Base-by-base conservation (phyloP, 1,140 invertebrate genomes). In the Calosoma granatense region DNA sequence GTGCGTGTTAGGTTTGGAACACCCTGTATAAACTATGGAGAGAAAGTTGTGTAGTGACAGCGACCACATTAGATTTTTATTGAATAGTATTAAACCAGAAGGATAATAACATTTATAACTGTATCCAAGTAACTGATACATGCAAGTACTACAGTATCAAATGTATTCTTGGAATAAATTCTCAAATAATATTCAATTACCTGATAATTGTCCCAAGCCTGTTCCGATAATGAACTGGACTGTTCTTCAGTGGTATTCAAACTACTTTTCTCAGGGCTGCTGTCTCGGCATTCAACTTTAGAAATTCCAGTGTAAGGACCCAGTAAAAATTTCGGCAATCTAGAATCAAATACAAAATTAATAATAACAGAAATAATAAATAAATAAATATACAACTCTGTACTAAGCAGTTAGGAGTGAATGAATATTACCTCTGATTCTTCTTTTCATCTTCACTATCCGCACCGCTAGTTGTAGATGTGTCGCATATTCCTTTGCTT, bases 201-300 rank as follows among this genome's bases (percentile, higher is more conserved):
- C 76, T 87, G 85, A 74, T 88, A 88, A 68, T 85, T 86, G 70
- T 88, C 86, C 86, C 86, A 88, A 36, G 85, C 90, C 65, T 88
- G 86, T 71, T 94, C 92, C 1, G 89, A 93, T 65, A 92, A 85
- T 26, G 89, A 92, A 70, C 84, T 90, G 63, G 72, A 69, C 22
- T 83, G 81, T 62, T 83, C 82, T 68, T 83, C 83, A 1, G 63
- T 60, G 6, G 64, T 62, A 39, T 65, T 67, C 26, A 65, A 59
- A 59, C 63, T 67, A 54, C 52, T 66, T 62, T 68, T 67, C 17
- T 61, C 65, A 19, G 64, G 64, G 57, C 65, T 69, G 15, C 61
- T 60, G 53, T 68, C 65, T 58, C 67, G 22, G 15, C 22, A 17
- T 2, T 26, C 53, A 17, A 2, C 2, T 47, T 47, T 47, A 12